Percentiles rank a stretch among this genome's conserved stretches.
phyloP scores from a whole-genome alignment of 2,113 vertebrate genomes.

The Muscicapa adusta region DNA sequence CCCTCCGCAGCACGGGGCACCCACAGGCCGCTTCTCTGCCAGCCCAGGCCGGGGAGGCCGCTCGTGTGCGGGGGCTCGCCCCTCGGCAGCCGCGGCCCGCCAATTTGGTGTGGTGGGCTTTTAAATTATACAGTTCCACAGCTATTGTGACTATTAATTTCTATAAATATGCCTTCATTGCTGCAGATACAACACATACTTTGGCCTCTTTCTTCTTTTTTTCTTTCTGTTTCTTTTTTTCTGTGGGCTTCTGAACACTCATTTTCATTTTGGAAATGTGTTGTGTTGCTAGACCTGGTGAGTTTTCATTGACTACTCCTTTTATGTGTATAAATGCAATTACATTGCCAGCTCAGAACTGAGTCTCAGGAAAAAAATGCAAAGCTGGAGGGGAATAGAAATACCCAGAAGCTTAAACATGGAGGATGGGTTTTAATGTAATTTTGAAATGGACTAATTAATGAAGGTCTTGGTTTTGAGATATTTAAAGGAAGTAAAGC shows the following conservation, averaged over 20 bases:
- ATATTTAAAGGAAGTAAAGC: neutral
- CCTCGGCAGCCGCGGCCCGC: neutral
- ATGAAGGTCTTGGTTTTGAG: neutral
- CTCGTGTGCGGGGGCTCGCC: neutral
- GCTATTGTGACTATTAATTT: neutral
- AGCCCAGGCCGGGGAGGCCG: neutral
- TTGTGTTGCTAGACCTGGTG: neutral
- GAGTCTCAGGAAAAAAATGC: neutral
- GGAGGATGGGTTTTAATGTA: neutral
- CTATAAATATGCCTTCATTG: neutral
- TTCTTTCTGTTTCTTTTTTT: neutral
- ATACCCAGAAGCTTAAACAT: neutral
- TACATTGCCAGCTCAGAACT: neutral
- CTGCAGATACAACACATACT: fast-evolving
- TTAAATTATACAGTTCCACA: neutral
- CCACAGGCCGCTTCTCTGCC: neutral
- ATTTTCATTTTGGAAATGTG: neutral
- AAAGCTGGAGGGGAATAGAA: neutral
- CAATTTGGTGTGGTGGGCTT: neutral
- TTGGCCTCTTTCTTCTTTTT: neutral
- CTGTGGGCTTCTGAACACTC: neutral
- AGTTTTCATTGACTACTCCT: neutral
- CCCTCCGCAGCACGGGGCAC: neutral
- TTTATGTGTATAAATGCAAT: neutral
- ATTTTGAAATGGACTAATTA: neutral